A percentile compares a stretch with the other conserved stretches of the same genome.
Evolutionary conservation across 2,797 vertebrate genomes (phyloP).

Genomic region (Ispidina lecontei): DNA sequence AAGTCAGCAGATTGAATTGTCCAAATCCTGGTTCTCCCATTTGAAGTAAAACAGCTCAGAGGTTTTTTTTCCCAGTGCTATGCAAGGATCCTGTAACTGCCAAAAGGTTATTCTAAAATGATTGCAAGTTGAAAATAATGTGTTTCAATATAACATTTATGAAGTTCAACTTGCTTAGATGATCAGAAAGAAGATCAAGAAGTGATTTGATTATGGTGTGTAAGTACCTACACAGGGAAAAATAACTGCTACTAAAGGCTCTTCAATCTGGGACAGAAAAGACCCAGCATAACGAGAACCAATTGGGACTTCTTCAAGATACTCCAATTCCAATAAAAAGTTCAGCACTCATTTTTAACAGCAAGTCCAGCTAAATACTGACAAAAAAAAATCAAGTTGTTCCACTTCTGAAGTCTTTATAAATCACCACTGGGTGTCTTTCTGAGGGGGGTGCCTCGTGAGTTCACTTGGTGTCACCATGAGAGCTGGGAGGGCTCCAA

Average conservation of each 20-base stretch:
- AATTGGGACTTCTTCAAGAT: neutral
- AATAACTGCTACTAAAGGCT: neutral
- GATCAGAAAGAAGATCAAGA: constrained; percentile 30
- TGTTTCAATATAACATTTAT: constrained; percentile 46
- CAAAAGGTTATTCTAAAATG: constrained; percentile 5
- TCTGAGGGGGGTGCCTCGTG: neutral
- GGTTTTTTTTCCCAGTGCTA: neutral
- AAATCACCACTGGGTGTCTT: constrained; percentile 10
- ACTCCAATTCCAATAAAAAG: neutral
- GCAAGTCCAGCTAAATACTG: neutral
- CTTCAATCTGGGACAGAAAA: neutral
- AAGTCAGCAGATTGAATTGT: constrained; percentile 18
- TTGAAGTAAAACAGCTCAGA: constrained; percentile 14
- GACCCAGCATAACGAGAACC: neutral
- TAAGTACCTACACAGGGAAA: neutral
- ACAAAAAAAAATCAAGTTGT: neutral
- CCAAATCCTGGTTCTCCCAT: neutral
- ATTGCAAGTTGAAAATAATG: constrained; percentile 3
- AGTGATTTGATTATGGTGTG: constrained; percentile 1
- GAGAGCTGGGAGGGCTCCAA: neutral
- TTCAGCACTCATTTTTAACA: neutral
- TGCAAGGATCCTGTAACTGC: neutral
- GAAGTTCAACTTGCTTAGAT: constrained; percentile 25
- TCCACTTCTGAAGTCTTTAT: neutral
- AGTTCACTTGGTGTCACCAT: neutral